These are phyloP conservation scores for Phrynocephalus forsythii DNA, from an alignment of 2,797 vertebrate species.

Conservation along the genomic window DNA sequence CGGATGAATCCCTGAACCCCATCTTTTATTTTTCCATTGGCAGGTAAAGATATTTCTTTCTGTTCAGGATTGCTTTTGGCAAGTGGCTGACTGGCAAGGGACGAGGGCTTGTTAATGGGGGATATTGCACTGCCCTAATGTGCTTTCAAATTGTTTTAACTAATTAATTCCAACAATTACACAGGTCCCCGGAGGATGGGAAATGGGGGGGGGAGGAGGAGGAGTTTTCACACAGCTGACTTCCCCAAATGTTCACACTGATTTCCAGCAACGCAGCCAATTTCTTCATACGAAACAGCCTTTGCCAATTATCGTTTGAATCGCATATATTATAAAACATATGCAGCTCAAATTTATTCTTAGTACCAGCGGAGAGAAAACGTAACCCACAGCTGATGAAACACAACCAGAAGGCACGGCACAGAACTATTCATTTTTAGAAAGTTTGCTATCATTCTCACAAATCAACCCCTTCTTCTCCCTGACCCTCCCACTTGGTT, in stretches of 20 bases:
- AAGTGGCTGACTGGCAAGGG: too few species aligned
- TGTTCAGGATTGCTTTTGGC: too few species aligned
- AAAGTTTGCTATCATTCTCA: constrained; percentile 61
- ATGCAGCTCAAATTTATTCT: constrained; percentile 56
- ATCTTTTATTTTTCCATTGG: too few species aligned
- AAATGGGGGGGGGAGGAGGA: background rate
- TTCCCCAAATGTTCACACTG: background rate
- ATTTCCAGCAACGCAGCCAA: constrained; percentile 16
- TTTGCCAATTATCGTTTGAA: constrained; percentile 13
- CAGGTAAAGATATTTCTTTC: too few species aligned
- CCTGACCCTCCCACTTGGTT: constrained; percentile 77
- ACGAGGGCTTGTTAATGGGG: too few species aligned
- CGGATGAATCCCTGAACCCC: too few species aligned
- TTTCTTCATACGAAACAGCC: constrained; percentile 39
- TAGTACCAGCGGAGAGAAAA: constrained; percentile 52
- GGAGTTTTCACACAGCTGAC: background rate
- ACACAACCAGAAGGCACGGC: constrained; percentile 50
- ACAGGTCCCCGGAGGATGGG: background rate
- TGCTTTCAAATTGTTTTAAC: too few species aligned
- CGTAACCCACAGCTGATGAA: constrained; percentile 51
- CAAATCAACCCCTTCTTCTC: constrained; percentile 48
- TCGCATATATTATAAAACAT: constrained; percentile 33
- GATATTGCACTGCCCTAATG: too few species aligned
- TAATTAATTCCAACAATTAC: background rate
- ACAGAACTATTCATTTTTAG: constrained; percentile 67